A percentile compares a stretch with the other conserved stretches of the same genome.
Evolutionary conservation across 2,888 invertebrate genomes (phyloP).

Genomic region (Eupithecia vulgata): DNA sequence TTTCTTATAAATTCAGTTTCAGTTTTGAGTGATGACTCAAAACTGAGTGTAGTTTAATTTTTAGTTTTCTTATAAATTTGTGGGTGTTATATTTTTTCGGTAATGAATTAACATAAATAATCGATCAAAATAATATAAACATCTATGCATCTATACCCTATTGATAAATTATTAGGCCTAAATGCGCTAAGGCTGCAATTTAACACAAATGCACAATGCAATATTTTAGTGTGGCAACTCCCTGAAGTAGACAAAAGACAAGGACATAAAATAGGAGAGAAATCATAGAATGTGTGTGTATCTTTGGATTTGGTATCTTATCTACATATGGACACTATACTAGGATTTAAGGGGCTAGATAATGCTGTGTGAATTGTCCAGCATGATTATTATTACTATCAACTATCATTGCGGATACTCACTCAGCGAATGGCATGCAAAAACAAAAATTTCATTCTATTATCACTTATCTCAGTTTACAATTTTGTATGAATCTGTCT

Average conservation of each 20-base stretch:
- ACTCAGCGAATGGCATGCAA: neutral
- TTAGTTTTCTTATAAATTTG: too few relatives aligned
- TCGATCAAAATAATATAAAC: too few relatives aligned
- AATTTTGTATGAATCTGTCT: neutral
- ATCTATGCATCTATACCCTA: too few relatives aligned
- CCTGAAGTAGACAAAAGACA: neutral
- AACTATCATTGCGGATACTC: neutral
- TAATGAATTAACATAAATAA: too few relatives aligned
- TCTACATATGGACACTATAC: neutral
- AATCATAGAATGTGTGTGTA: neutral
- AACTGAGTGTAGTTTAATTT: too few relatives aligned
- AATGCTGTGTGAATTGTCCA: too few relatives aligned
- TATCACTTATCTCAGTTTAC: neutral
- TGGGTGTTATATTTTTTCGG: too few relatives aligned
- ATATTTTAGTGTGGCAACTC: neutral
- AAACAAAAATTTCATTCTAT: too few relatives aligned
- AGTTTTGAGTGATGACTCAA: too few relatives aligned
- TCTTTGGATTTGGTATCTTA: slow-evolving; percentile 1
- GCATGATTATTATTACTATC: neutral
- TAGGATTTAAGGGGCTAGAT: neutral
- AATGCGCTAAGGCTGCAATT: neutral
- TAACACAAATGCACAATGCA: neutral
- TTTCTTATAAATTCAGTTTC: too few relatives aligned
- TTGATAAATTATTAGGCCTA: neutral
- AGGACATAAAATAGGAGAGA: neutral